Conservation (phyloP, 2,888 invertebrate genomes). For the Synergus itoensis region DNA sequence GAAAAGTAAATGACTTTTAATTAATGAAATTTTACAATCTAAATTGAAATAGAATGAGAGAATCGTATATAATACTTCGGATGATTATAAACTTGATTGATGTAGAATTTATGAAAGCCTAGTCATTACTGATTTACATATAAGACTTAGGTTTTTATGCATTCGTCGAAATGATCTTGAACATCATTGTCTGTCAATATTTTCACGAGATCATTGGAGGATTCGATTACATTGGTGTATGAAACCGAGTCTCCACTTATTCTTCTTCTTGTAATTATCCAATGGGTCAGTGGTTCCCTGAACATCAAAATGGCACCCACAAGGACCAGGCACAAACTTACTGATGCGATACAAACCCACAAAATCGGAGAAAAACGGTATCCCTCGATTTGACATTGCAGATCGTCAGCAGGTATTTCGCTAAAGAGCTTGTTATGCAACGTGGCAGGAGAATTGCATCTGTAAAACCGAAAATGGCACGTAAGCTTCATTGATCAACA, state of each 20-base stretch:
- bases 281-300: constrained; percentile 65
- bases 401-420: constrained; percentile 77
- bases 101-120: background rate
- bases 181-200: constrained; percentile 69
- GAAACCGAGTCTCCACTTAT: constrained; percentile 67
- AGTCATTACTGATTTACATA: background rate
- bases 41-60: background rate
- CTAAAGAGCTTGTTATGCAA: constrained; percentile 78
- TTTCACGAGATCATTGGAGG: constrained; percentile 72
- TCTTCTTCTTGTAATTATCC: constrained; percentile 67
- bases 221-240: constrained; percentile 73
- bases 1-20: background rate
- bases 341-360: constrained; percentile 64
- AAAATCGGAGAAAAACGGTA: constrained; percentile 62
- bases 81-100: constrained; percentile 20
- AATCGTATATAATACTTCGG: background rate
- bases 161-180: constrained; percentile 66
- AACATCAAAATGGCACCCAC: constrained; percentile 62
- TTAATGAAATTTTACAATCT: background rate
- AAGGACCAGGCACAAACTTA: constrained; percentile 59
- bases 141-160: constrained; percentile 45
- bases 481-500: background rate
- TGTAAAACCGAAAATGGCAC: constrained; percentile 68
- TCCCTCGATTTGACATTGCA: constrained; percentile 74
- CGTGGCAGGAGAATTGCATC: constrained; percentile 78